phyloP scores from a whole-genome alignment of 2,113 vertebrate genomes.

The Bagarius yarrelli region DNA sequence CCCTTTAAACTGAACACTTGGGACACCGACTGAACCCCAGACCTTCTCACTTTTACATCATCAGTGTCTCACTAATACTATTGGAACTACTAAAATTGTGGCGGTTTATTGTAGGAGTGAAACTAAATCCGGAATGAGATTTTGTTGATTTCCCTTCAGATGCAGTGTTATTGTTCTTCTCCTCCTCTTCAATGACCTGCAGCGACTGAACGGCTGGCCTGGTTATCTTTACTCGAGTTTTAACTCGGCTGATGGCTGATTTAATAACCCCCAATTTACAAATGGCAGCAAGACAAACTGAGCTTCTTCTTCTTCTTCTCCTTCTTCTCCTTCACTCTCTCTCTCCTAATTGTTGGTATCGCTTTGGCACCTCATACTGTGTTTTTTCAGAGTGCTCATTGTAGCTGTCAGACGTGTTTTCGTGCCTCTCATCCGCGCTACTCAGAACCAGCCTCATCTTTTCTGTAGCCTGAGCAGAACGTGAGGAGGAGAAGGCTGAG shows the following conservation, averaged over 20 bases:
- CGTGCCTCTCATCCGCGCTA: neutral
- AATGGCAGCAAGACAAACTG: neutral
- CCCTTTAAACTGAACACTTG: too few relatives aligned
- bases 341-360: conserved; percentile 29
- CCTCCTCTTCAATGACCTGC: neutral
- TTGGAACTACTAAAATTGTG: too few relatives aligned
- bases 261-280: conserved; percentile 34
- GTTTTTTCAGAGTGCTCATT: conserved; percentile 1
- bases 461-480: neutral
- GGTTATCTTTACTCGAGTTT: conserved; percentile 12
- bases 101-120: too few relatives aligned
- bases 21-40: too few relatives aligned
- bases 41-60: too few relatives aligned
- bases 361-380: conserved; percentile 21
- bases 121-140: too few relatives aligned
- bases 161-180: neutral
- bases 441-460: neutral
- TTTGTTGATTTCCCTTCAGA: neutral
- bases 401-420: conserved; percentile 19
- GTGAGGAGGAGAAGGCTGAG: too few relatives aligned
- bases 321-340: conserved; percentile 11
- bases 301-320: conserved; percentile 5
- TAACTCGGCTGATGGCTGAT: conserved; percentile 1
- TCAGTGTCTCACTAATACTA: too few relatives aligned
- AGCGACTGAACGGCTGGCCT: neutral